Evolutionary conservation across 2,888 invertebrate genomes (phyloP), one percentile per base, ranked within the genome.

Genomic region (Nyleta sp.): DNA sequence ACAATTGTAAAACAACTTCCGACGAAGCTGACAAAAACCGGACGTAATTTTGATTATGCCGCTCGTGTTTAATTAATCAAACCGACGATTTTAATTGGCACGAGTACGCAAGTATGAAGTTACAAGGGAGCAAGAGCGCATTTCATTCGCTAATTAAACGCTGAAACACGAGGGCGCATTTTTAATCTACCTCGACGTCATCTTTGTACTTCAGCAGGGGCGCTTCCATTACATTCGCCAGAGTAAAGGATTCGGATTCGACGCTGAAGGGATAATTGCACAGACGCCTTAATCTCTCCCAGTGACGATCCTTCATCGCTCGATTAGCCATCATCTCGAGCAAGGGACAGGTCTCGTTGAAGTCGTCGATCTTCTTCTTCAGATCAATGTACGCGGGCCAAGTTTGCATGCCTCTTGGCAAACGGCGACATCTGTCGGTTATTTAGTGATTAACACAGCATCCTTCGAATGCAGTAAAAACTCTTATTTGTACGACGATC

Each of bases 321-420:
- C 96, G 96, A 86, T 96, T 95, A 2, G 97, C 95, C 97, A 98
- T 97, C 81, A 97, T 86, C 88, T 97, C 96, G 24, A 97, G 90
- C 31, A 98, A 88, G 0, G 97, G 97, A 87, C 96, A 96, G 7
- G 95, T 95, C 89, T 97, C 95, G 87, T 95, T 97, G 88, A 98
- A 97, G 87, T 97, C 97, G 83, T 97, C 97, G 76, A 98, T 97
- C 91, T 96, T 97, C 80, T 94, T 94, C 87, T 96, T 97, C 71
- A 98, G 90, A 82, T 96, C 97, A 60, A 95, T 93, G 87, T 92
- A 98, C 0, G 97, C 97, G 0, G 96, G 96, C 97, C 97, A 97
- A 62, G 96, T 95, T 87, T 95, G 95, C 94, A 97, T 94, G 0
- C 93, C 96, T 89, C 94, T 95, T 0, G 97, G 97, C 55, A 98